Evolutionary conservation across 2,797 vertebrate genomes (phyloP).

Genomic region (Chaetodon trifasciatus): DNA sequence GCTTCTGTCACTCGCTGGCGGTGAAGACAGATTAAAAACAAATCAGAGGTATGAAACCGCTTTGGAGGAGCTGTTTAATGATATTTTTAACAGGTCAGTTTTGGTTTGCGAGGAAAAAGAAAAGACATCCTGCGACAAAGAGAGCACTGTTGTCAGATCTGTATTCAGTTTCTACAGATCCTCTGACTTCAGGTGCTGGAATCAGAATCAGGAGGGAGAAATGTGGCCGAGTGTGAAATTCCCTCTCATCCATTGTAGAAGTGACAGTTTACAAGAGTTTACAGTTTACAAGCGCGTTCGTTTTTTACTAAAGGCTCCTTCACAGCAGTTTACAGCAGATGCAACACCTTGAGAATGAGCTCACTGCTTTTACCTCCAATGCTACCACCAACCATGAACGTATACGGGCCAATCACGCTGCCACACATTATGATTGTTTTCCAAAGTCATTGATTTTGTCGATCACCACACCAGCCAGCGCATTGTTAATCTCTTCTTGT

Average conservation of each 20-base stretch:
- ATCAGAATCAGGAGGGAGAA: constrained; percentile 1
- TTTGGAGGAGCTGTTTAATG: neutral
- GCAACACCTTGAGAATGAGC: neutral
- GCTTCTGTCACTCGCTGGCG: too few relatives aligned
- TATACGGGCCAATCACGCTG: neutral
- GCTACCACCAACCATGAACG: neutral
- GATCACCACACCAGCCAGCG: constrained; percentile 10
- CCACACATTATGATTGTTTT: constrained; percentile 13
- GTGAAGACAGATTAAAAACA: too few relatives aligned
- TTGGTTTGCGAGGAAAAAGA: neutral
- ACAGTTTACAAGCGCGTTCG: neutral
- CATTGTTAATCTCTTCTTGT: constrained; percentile 65
- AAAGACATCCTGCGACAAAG: neutral
- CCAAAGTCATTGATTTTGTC: constrained; percentile 56
- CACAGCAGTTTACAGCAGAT: constrained; percentile 18
- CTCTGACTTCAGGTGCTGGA: neutral
- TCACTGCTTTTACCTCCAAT: neutral
- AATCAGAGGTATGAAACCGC: too few relatives aligned
- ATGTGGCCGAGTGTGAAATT: neutral
- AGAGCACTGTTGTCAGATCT: constrained; percentile 6
- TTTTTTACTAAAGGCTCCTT: constrained; percentile 12
- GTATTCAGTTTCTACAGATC: neutral
- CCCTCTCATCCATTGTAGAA: neutral
- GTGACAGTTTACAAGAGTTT: neutral
- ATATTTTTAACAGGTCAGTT: neutral